A percentile compares a stretch with the other conserved stretches of the same genome.
These are phyloP conservation scores for Brachypalpus laphriformis DNA, from an alignment of 2,888 invertebrate genomes.

Conservation along the genomic window DNA sequence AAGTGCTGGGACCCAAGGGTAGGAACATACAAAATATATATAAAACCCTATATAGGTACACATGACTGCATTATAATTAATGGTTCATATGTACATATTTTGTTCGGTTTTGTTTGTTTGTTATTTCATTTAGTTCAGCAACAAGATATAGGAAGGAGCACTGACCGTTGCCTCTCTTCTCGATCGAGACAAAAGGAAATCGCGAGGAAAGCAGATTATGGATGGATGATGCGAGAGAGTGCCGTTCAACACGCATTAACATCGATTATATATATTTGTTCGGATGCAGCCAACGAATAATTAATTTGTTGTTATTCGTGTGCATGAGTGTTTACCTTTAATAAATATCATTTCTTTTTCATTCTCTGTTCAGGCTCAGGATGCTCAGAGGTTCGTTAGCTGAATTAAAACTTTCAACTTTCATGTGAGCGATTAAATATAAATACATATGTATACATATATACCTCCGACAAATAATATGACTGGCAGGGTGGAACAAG, in stretches of 20 bases:
- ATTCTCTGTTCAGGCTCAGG: background rate
- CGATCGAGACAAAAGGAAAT: constrained; percentile 35
- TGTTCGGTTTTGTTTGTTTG: background rate
- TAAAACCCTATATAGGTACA: background rate
- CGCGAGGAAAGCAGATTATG: constrained; percentile 22
- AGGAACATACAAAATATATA: background rate
- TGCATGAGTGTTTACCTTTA: constrained; percentile 37
- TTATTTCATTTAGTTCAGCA: background rate
- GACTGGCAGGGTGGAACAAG: background rate
- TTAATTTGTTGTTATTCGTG: constrained; percentile 34
- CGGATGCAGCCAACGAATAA: background rate
- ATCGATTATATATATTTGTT: constrained; percentile 25
- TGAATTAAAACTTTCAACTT: constrained; percentile 32
- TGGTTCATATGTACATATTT: background rate
- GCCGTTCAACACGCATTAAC: constrained; percentile 27
- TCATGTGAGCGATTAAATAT: constrained; percentile 20
- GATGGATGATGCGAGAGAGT: background rate
- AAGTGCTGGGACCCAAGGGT: background rate
- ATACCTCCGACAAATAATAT: background rate
- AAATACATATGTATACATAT: background rate
- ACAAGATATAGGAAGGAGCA: constrained; percentile 39
- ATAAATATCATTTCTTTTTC: background rate
- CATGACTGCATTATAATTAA: background rate
- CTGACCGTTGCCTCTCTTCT: constrained; percentile 36
- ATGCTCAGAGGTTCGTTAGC: background rate